Percentiles rank a stretch among this genome's conserved stretches.
Conservation (phyloP, 2,113 vertebrate genomes). For the Bostrychus sinensis region DNA sequence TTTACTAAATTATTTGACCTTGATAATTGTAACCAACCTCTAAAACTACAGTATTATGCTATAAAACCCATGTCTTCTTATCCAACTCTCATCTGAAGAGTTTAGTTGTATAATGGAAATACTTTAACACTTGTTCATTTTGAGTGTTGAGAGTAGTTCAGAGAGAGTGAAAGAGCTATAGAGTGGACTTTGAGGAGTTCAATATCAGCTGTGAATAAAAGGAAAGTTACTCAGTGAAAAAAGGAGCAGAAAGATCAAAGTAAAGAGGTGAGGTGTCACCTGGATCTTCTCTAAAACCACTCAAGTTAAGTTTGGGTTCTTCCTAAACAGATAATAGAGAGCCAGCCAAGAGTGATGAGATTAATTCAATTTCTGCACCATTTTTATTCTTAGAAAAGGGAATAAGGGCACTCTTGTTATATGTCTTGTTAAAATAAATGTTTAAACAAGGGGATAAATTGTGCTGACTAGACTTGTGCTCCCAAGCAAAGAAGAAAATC, state of each 20-base stretch:
- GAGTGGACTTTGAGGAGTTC: not conserved
- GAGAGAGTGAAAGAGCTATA: not conserved
- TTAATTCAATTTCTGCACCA: constrained; percentile 3
- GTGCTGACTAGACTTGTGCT: not conserved
- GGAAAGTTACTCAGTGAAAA: constrained; percentile 14
- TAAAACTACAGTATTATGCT: no score
- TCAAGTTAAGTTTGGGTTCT: constrained; percentile 14
- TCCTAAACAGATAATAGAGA: constrained; percentile 3
- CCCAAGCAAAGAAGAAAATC: constrained; percentile 7
- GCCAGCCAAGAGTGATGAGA: constrained; percentile 4
- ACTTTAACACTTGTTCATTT: not conserved
- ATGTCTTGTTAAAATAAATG: constrained; percentile 17
- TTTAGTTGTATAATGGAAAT: no score
- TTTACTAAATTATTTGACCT: no score
- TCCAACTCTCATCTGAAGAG: no score
- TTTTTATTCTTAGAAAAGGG: not conserved
- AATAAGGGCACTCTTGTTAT: constrained; percentile 15
- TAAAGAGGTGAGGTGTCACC: constrained; percentile 18
- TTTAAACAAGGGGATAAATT: constrained; percentile 9
- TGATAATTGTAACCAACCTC: no score
- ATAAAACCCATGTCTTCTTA: no score
- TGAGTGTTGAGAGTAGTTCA: not conserved
- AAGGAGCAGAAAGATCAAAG: constrained; percentile 15
- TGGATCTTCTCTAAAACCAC: constrained; percentile 30
- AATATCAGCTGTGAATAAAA: constrained; percentile 7